Percentiles rank a stretch among this genome's conserved stretches.
Conservation (phyloP, 1,140 invertebrate genomes). For the Drosophila subobscura region DNA sequence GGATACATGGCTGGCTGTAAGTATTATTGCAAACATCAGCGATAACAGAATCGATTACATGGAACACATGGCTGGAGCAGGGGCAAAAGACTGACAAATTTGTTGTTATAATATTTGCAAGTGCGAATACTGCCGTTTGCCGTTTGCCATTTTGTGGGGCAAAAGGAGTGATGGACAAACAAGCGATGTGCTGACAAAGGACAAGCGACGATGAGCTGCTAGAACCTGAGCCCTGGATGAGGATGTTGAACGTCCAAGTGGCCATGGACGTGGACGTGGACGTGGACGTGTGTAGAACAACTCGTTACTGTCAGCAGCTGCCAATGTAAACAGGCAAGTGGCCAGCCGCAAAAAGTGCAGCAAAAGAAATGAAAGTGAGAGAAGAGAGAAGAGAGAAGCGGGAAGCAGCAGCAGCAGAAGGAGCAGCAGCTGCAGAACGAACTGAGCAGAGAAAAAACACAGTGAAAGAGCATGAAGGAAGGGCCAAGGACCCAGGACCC, state of each 20-base stretch:
- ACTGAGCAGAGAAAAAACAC: too few species aligned
- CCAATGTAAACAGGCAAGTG: constrained; percentile 78
- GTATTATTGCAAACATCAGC: constrained; percentile 65
- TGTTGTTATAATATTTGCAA: constrained; percentile 70
- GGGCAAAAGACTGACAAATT: constrained; percentile 16
- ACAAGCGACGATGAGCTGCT: constrained; percentile 57
- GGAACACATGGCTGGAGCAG: constrained; percentile 21
- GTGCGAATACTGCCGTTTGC: constrained; percentile 33
- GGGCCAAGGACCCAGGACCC: not conserved
- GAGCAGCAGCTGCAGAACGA: not conserved
- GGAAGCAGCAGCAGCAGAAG: not conserved
- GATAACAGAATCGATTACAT: constrained; percentile 67
- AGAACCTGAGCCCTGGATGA: constrained; percentile 35
- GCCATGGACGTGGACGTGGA: constrained; percentile 23
- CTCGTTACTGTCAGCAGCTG: constrained; percentile 79
- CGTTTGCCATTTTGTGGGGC: constrained; percentile 21
- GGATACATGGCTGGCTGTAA: constrained; percentile 3
- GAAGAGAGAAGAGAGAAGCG: not conserved
- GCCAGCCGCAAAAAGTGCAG: constrained; percentile 65
- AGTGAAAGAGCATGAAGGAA: not conserved
- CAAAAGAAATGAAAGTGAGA: constrained; percentile 25
- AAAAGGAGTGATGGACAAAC: constrained; percentile 72
- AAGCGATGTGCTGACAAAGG: constrained; percentile 76
- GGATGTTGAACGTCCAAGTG: not conserved
- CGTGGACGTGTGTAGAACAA: constrained; percentile 72